These are phyloP conservation scores for Agonopterix arenella DNA, from an alignment of 2,888 invertebrate genomes.

Conservation along the genomic window DNA sequence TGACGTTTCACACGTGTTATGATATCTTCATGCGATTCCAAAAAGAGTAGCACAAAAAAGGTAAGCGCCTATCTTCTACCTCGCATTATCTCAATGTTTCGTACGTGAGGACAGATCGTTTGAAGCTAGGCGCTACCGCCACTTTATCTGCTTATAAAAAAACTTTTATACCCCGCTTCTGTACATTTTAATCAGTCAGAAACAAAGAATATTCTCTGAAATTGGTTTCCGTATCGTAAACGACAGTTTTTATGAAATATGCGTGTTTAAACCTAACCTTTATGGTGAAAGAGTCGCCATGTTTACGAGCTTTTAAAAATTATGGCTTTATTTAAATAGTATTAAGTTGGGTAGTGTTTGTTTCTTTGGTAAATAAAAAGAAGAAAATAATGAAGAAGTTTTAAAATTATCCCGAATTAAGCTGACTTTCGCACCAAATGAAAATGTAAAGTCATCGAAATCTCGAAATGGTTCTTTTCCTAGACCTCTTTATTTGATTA, in stretches of 20 bases:
- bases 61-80: conserved; percentile 55
- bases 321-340: conserved; percentile 6
- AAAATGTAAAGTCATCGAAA: no score
- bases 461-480: no score
- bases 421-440: no score
- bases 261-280: conserved; percentile 23
- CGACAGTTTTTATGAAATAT: conserved; percentile 48
- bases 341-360: neutral
- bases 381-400: neutral
- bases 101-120: conserved; percentile 59
- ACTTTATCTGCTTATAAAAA: conserved; percentile 49
- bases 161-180: conserved; percentile 60
- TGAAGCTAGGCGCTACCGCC: conserved; percentile 58
- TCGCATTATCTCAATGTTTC: conserved; percentile 56
- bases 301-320: conserved; percentile 24
- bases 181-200: conserved; percentile 70
- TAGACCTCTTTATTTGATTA: no score
- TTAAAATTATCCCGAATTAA: neutral
- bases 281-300: conserved; percentile 19
- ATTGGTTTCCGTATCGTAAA: conserved; percentile 60
- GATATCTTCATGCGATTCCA: conserved; percentile 50
- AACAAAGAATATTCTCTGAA: conserved; percentile 57
- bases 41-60: conserved; percentile 60
- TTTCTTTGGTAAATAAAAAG: neutral
- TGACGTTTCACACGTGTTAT: conserved; percentile 46